Percentiles rank a stretch among this genome's conserved stretches.
Conservation (phyloP, 2,888 invertebrate species). For the Netelia inedita region DNA sequence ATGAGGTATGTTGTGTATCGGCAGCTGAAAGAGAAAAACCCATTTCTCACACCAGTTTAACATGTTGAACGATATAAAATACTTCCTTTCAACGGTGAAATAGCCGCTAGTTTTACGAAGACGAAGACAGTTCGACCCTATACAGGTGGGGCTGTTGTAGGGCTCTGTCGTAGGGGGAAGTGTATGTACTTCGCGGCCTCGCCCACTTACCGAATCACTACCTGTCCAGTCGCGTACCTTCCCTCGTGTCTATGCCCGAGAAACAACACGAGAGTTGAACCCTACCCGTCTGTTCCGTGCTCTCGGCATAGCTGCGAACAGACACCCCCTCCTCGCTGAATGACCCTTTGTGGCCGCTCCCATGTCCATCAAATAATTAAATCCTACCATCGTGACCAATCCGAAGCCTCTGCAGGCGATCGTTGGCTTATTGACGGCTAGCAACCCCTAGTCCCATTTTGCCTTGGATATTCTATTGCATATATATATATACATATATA, state of each 20-base stretch:
- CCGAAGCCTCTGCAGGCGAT: constrained; percentile 52
- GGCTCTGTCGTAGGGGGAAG: no score
- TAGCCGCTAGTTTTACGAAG: background rate
- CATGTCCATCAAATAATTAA: constrained; percentile 71
- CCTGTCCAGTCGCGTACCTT: constrained; percentile 60
- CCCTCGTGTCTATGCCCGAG: constrained; percentile 26
- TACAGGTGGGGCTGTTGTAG: background rate
- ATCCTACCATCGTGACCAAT: constrained; percentile 56
- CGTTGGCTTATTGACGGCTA: constrained; percentile 54
- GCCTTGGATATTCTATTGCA: constrained; percentile 13
- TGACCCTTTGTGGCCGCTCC: constrained; percentile 66
- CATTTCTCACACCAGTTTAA: background rate
- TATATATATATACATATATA: background rate
- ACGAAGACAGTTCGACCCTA: background rate
- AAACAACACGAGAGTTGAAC: background rate
- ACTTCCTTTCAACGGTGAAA: background rate
- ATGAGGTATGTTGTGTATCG: constrained; percentile 6
- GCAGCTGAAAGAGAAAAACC: background rate
- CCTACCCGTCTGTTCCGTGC: constrained; percentile 7
- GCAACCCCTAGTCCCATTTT: constrained; percentile 18
- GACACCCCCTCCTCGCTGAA: constrained; percentile 28
- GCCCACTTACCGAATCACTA: constrained; percentile 66
- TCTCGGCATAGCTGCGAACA: constrained; percentile 49
- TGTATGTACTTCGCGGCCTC: constrained; percentile 31
- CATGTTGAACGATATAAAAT: background rate